Evolutionary conservation across 2,888 invertebrate species (phyloP).

Genomic region (Lycocerus yunnanus): DNA sequence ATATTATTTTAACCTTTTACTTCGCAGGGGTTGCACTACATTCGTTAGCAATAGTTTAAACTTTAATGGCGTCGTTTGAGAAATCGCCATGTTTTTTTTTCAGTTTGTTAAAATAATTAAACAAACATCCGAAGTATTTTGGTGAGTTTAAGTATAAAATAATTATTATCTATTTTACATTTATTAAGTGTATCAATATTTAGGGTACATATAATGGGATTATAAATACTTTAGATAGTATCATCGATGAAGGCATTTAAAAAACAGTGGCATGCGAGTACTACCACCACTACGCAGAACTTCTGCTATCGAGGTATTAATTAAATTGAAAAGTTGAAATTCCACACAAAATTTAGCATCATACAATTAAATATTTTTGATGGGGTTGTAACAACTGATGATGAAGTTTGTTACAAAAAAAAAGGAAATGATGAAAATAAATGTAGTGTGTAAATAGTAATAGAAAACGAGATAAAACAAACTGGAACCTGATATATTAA

Average conservation of each 20-base stretch:
- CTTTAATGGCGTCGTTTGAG: background rate
- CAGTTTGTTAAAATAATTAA: background rate
- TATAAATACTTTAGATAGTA: constrained; percentile 20
- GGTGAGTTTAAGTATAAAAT: background rate
- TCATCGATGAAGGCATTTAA: constrained; percentile 12
- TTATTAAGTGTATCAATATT: background rate
- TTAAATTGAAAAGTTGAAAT: constrained; percentile 21
- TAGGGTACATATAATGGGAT: constrained; percentile 6
- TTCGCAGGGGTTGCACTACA: background rate
- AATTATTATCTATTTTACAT: constrained; percentile 1
- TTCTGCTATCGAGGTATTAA: constrained; percentile 18
- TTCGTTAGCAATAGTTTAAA: background rate
- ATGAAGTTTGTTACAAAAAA: background rate
- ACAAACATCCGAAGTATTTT: background rate
- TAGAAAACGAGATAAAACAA: constrained; percentile 31
- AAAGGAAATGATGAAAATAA: background rate
- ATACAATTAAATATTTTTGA: constrained; percentile 12
- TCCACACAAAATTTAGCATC: constrained; percentile 10
- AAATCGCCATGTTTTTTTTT: background rate
- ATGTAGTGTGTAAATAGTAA: background rate
- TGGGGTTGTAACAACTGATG: background rate
- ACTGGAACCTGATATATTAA: constrained; percentile 50
- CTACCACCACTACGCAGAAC: constrained; percentile 9
- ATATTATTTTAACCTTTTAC: background rate
- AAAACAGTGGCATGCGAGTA: constrained; percentile 14